phyloP scores from a whole-genome alignment of 2,888 invertebrate species.

The Zootermopsis nevadensis region DNA sequence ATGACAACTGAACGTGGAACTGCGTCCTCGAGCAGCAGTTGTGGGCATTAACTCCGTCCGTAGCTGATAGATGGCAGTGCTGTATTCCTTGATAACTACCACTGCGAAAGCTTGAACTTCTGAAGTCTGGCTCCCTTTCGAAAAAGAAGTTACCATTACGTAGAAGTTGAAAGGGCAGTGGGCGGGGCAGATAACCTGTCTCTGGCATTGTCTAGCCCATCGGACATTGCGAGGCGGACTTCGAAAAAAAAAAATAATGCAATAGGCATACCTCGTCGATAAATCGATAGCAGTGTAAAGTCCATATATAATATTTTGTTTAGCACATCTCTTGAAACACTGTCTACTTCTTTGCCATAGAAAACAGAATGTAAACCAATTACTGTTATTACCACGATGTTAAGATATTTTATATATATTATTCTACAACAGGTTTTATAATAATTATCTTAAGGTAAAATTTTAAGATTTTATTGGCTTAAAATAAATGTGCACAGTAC shows the following conservation, averaged over 20 bases:
- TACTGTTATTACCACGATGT: no score
- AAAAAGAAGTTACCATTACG: slow-evolving; percentile 3
- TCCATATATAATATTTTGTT: not conserved
- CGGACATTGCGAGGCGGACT: not conserved
- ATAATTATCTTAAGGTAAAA: no score
- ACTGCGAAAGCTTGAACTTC: not conserved
- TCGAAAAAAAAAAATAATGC: not conserved
- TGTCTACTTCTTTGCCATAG: no score
- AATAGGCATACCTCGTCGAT: not conserved
- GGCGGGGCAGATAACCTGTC: not conserved
- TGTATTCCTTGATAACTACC: slow-evolving; percentile 2
- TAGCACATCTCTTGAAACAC: not conserved
- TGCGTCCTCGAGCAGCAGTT: not conserved
- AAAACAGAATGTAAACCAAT: no score
- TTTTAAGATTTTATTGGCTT: no score
- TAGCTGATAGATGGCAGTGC: slow-evolving; percentile 1
- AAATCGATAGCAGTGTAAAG: not conserved
- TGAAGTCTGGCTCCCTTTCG: not conserved
- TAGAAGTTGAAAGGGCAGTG: not conserved
- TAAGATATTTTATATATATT: no score
- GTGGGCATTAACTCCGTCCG: slow-evolving; percentile 13
- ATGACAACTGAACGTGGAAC: not conserved
- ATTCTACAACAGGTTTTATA: no score
- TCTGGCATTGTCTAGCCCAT: not conserved
- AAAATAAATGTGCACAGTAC: no score